Conservation (phyloP, 2,797 vertebrate genomes). For the Anableps anableps region DNA sequence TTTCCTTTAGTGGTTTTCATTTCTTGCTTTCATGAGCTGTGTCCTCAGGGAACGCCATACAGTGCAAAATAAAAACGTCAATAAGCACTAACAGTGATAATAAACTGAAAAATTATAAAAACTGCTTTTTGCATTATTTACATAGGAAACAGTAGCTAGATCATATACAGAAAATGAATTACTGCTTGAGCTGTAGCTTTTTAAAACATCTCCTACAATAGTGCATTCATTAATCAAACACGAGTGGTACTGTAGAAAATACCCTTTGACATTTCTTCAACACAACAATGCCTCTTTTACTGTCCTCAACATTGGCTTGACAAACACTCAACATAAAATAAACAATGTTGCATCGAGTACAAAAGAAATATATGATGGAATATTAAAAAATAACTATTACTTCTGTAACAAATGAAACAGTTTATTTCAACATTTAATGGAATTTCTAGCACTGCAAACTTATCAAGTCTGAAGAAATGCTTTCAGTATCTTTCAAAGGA, state of each 20-base stretch:
- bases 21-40: conserved; percentile 9
- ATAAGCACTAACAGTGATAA: not conserved
- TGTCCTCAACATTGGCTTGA: conserved; percentile 25
- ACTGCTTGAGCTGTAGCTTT: conserved; percentile 8
- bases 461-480: not conserved
- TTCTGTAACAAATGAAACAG: conserved; percentile 20
- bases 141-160: conserved; percentile 3
- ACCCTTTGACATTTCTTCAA: conserved; percentile 34
- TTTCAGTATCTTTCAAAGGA: not conserved
- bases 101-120: not conserved
- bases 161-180: not conserved
- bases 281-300: conserved; percentile 48
- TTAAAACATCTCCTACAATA: conserved; percentile 25
- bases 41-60: not conserved
- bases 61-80: not conserved
- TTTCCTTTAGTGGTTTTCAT: not conserved
- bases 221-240: conserved; percentile 29
- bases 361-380: conserved; percentile 41
- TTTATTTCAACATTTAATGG: conserved; percentile 34
- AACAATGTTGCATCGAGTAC: conserved; percentile 60
- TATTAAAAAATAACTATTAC: conserved; percentile 32
- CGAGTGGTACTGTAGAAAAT: conserved; percentile 26
- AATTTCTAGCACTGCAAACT: conserved; percentile 27
- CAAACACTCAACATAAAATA: conserved; percentile 38
- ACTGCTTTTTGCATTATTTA: not conserved